Base-by-base conservation (phyloP, 2,888 invertebrate species). In the Taphrorychus bicolor region DNA sequence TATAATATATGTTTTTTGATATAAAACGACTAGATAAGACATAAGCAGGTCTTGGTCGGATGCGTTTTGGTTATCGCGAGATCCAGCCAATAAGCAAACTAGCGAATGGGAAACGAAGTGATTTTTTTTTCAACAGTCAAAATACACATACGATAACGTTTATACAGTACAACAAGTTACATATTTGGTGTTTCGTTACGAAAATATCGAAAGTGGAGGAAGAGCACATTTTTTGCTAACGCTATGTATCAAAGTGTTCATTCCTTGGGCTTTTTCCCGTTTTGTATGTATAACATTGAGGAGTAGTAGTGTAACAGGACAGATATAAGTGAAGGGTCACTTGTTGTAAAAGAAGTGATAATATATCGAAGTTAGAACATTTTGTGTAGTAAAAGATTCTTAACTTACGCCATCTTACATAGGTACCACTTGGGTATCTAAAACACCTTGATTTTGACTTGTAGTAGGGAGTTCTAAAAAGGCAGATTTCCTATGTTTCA, bases 1-100 rank as follows among this genome's bases (percentile, higher is more conserved):
- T 64, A 66, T 61, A 57, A 58, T 58, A 75, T 76, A 66, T 66
- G 40, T 58, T 75, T n/a, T 79, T 80, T 80, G 78, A 81, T 81
- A 81, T 81, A 82, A 81, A 82, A 81, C 80, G 81, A 82, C 81
- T 82, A 82, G 80, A 81, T 61, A 60, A 51, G 75, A 77, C 77
- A 74, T 79, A 80, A 80, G 80, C 79, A 78, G 73, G 73, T 73
- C 76, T 77, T 81, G 80, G 80, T 80, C 80, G 78, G 78, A 81
- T 60, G 59, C 66, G 66, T 48, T 59, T 59, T 60, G 59, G 52
- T 59, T 18, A 17, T 59, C 81, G 81, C 81, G 76, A 78, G 76
- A 79, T 81, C 81, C 81, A 81, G 81, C 82, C 81, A 81, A 82
- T 79, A 81, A 81, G 81, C 81, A 79, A 77, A 59, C 42, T 16